Conservation (phyloP, 2,797 vertebrate genomes). For the Zonotrichia albicollis region DNA sequence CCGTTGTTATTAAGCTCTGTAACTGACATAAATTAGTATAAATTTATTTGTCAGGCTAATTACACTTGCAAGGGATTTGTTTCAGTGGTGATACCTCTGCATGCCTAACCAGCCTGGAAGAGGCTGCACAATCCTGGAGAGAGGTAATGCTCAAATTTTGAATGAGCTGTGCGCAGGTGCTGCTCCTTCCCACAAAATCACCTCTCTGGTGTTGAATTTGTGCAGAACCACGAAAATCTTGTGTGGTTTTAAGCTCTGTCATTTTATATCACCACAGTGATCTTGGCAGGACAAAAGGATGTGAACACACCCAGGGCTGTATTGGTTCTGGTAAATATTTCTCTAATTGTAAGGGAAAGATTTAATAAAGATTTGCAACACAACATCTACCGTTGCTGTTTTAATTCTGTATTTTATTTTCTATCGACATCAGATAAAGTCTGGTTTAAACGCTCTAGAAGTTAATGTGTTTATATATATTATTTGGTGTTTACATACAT, state of each 20-base stretch:
- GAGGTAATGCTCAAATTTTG: not conserved
- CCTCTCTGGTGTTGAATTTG: not conserved
- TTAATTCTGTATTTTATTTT: not conserved
- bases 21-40: not conserved
- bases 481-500: not conserved
- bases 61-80: not conserved
- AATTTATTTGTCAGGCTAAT: not conserved
- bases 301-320: not conserved
- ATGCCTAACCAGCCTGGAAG: not conserved
- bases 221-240: not conserved
- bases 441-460: not conserved
- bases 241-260: not conserved
- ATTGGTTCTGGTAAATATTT: not conserved
- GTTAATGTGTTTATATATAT: not conserved
- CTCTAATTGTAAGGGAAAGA: not conserved
- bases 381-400: not conserved
- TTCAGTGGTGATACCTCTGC: not conserved
- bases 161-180: not conserved
- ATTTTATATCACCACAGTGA: not conserved
- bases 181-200: not conserved
- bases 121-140: accelerated
- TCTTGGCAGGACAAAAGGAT: not conserved
- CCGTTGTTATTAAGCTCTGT: not conserved
- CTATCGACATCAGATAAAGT: not conserved
- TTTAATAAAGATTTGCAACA: not conserved